Conservation (phyloP, 2,888 invertebrate species). For the Horisme vitalbata region DNA sequence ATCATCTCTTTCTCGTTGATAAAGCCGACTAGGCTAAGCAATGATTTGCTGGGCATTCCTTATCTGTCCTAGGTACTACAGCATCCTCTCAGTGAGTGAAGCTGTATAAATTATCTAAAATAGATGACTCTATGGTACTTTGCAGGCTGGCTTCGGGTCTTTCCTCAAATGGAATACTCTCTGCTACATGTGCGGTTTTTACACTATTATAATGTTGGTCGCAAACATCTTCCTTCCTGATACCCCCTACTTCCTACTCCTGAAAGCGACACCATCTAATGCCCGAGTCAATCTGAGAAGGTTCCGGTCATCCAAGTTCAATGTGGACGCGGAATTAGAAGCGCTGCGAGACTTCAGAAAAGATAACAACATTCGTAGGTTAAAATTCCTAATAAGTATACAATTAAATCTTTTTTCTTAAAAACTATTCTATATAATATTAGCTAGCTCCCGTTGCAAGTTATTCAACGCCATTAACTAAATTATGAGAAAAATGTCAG, state of each 20-base stretch:
- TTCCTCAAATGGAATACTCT: constrained; percentile 46
- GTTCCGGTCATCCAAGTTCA: constrained; percentile 46
- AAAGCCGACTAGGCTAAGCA: too few relatives aligned
- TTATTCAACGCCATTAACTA: too few relatives aligned
- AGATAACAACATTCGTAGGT: constrained; percentile 58
- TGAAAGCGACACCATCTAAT: constrained; percentile 34
- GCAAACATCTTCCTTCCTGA: constrained; percentile 50
- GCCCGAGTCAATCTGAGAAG: constrained; percentile 39
- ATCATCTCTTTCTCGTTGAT: too few relatives aligned
- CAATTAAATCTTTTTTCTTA: neutral
- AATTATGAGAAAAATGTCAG: too few relatives aligned
- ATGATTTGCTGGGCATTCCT: too few relatives aligned
- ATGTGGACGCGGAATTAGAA: constrained; percentile 48
- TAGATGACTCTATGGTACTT: neutral
- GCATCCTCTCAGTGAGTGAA: neutral
- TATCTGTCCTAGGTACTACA: too few relatives aligned
- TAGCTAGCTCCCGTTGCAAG: too few relatives aligned
- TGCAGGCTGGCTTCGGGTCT: constrained; percentile 50
- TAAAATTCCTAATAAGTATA: constrained; percentile 19
- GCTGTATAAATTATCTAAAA: neutral
- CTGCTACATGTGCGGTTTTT: constrained; percentile 41
- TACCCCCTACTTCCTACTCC: constrained; percentile 55
- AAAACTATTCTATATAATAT: neutral
- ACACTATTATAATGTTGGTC: constrained; percentile 35
- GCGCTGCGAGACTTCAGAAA: constrained; percentile 52